These are phyloP conservation scores for Helicolenus hilgendorfi DNA, from an alignment of 2,797 vertebrate species.

Conservation along the genomic window DNA sequence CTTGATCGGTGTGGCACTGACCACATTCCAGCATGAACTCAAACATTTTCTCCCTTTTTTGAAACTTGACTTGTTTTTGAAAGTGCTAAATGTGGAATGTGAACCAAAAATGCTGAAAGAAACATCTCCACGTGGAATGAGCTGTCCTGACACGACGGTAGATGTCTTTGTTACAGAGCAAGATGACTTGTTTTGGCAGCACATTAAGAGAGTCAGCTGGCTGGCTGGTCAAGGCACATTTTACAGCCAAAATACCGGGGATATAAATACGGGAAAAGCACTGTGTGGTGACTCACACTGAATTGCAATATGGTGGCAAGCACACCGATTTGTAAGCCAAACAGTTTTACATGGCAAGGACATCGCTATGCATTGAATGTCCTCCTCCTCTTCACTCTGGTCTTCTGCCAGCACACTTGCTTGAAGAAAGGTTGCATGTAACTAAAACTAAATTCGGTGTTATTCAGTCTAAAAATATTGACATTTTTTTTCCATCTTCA, in stretches of 20 bases:
- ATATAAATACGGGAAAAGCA: conserved; percentile 50
- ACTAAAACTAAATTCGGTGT: conserved; percentile 1
- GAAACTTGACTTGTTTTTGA: conserved; percentile 19
- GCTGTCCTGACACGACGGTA: conserved; percentile 22
- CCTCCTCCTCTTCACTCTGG: conserved; percentile 28
- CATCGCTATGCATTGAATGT: conserved; percentile 60
- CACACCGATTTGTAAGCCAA: conserved; percentile 48
- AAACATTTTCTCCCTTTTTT: conserved; percentile 14
- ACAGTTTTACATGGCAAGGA: conserved; percentile 52
- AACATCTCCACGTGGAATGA: conserved; percentile 23
- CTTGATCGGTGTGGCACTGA: conserved; percentile 5
- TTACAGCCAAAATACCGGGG: conserved; percentile 51
- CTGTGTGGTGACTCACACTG: conserved; percentile 41
- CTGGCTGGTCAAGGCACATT: conserved; percentile 53
- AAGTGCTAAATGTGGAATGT: conserved; percentile 16
- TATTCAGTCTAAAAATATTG: not conserved
- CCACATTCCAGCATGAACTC: conserved; percentile 15
- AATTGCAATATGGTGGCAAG: conserved; percentile 49
- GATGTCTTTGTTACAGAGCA: conserved; percentile 42
- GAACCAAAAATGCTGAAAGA: conserved; percentile 29
- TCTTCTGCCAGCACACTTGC: conserved; percentile 30
- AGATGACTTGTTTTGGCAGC: conserved; percentile 54
- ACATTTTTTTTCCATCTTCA: not conserved
- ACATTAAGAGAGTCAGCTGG: conserved; percentile 50
- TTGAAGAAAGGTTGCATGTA: conserved; percentile 24